Percentiles rank a stretch among this genome's conserved stretches.
phyloP scores from a whole-genome alignment of 2,113 vertebrate species.

The Hemichromis elongatus region DNA sequence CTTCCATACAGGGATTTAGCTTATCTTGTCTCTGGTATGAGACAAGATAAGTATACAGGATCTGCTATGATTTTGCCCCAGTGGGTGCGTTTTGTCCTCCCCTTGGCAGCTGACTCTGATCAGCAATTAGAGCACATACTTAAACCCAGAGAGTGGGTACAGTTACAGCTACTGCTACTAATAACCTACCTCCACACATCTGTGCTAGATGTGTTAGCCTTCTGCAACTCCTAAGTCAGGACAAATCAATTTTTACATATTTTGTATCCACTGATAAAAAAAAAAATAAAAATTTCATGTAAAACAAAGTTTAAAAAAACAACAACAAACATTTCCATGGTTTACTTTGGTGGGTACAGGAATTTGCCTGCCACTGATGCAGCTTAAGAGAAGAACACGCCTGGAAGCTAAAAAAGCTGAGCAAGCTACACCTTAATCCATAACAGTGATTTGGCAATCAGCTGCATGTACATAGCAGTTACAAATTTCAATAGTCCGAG shows the following conservation, averaged over 20 bases:
- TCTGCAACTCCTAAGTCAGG: neutral
- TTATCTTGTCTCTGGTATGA: no score
- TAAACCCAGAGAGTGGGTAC: neutral
- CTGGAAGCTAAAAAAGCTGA: slow-evolving; percentile 7
- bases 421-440: slow-evolving; percentile 17
- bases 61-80: neutral
- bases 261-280: neutral
- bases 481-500: neutral
- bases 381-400: neutral
- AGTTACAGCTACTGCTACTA: no score
- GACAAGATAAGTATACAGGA: no score
- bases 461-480: neutral
- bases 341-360: neutral
- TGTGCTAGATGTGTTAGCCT: neutral
- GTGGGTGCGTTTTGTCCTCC: neutral
- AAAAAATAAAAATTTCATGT: neutral
- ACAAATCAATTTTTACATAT: neutral
- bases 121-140: neutral
- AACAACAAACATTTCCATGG: neutral
- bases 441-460: neutral
- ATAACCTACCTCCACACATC: neutral
- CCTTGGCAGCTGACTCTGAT: neutral
- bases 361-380: neutral
- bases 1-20: neutral
- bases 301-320: neutral